Conservation (phyloP, 2,113 vertebrate species). For the Madoqua kirkii region DNA sequence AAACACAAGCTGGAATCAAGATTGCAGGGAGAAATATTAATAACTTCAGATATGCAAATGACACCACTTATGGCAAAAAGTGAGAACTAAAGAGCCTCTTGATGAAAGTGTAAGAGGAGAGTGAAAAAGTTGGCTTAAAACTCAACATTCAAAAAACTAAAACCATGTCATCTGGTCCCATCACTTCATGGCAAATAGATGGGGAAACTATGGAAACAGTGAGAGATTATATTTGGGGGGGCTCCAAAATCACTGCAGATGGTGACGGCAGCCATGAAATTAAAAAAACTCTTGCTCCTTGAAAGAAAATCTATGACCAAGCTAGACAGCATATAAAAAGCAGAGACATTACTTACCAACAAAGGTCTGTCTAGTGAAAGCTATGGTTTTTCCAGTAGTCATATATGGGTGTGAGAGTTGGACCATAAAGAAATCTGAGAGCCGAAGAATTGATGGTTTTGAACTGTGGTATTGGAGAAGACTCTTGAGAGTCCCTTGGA, state of each 20-base stretch:
- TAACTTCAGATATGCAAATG: not conserved
- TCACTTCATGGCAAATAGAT: not conserved
- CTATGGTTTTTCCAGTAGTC: not conserved
- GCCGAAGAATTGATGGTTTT: not conserved
- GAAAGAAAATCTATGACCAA: not conserved
- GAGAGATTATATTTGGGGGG: fast-evolving
- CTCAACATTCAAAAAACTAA: not conserved
- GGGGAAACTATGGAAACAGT: not conserved
- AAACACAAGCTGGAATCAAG: not conserved
- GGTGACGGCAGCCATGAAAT: not conserved
- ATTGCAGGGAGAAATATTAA: not conserved
- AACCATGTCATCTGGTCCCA: not conserved
- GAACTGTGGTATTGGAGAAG: not conserved
- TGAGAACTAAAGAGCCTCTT: not conserved
- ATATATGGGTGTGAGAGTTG: not conserved
- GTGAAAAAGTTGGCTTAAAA: not conserved
- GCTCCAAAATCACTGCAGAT: not conserved
- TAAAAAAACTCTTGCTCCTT: not conserved
- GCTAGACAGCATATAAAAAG: not conserved
- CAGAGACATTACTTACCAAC: not conserved
- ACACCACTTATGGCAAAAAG: not conserved
- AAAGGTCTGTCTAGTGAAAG: not conserved
- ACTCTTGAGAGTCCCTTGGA: not conserved
- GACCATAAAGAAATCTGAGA: not conserved
- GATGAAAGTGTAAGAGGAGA: not conserved